phyloP scores from a whole-genome alignment of 2,113 vertebrate genomes.

The Hippoglossus stenolepis region DNA sequence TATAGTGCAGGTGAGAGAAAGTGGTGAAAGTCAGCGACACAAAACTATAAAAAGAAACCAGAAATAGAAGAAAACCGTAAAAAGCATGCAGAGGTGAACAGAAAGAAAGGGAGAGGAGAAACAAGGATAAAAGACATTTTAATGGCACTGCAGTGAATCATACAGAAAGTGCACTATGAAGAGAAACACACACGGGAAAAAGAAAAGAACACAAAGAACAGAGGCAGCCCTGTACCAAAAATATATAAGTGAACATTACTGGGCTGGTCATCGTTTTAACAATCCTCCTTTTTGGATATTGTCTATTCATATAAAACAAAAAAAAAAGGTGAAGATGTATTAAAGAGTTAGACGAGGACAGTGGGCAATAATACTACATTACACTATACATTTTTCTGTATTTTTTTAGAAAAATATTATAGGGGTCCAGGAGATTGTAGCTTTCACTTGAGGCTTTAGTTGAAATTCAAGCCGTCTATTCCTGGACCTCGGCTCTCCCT shows the following conservation, averaged over 20 bases:
- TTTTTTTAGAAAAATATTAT: constrained; percentile 14
- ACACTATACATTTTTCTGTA: background rate
- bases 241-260: constrained; percentile 46
- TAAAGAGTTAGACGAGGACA: background rate
- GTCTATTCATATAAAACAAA: constrained; percentile 49
- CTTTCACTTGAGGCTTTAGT: constrained; percentile 37
- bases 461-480: constrained; percentile 67
- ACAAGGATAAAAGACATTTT: constrained; percentile 87
- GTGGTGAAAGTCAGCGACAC: constrained; percentile 1
- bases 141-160: constrained; percentile 88
- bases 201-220: constrained; percentile 58
- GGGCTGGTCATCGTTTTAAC: constrained; percentile 16
- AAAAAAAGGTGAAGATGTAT: constrained; percentile 25
- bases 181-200: constrained; percentile 73
- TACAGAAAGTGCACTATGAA: constrained; percentile 86
- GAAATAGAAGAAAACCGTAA: constrained; percentile 28
- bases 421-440: constrained; percentile 1
- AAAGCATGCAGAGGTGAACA: constrained; percentile 64
- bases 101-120: constrained; percentile 67
- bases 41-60: constrained; percentile 13
- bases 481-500: constrained; percentile 49
- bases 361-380: background rate
- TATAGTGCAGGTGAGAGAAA: constrained; percentile 1
- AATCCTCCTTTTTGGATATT: constrained; percentile 11
- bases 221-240: constrained; percentile 53